Evolutionary conservation across 2,797 vertebrate genomes (phyloP).

Genomic region (Hyperoplus immaculatus): DNA sequence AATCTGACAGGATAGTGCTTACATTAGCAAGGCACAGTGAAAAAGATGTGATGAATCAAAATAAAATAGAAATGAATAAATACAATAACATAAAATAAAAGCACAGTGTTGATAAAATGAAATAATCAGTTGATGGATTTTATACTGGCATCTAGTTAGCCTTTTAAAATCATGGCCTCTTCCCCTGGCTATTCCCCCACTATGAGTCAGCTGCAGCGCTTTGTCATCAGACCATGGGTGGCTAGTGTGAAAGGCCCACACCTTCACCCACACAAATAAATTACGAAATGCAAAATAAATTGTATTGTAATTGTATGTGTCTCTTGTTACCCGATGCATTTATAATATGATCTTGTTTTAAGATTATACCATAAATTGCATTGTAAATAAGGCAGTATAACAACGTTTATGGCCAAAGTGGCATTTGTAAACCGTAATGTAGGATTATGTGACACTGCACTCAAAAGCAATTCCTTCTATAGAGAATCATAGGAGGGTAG

Average conservation of each 20-base stretch:
- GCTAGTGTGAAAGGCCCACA: slow-evolving; percentile 42
- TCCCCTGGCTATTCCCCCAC: slow-evolving; percentile 36
- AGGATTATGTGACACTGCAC: slow-evolving; percentile 25
- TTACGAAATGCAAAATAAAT: slow-evolving; percentile 21
- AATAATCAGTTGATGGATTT: slow-evolving; percentile 23
- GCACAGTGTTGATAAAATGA: slow-evolving; percentile 27
- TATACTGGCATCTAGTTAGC: slow-evolving; percentile 41
- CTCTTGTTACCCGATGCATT: slow-evolving; percentile 33
- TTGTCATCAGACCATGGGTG: slow-evolving; percentile 58
- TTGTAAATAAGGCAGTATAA: slow-evolving; percentile 32
- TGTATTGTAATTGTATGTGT: slow-evolving; percentile 11
- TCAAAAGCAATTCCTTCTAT: slow-evolving; percentile 26
- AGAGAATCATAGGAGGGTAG: slow-evolving; percentile 42
- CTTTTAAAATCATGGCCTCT: slow-evolving; percentile 48
- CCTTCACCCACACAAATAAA: slow-evolving; percentile 54
- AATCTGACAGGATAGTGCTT: slow-evolving; percentile 41
- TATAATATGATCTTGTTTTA: slow-evolving; percentile 22
- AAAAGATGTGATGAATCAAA: slow-evolving; percentile 65
- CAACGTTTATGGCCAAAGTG: slow-evolving; percentile 12
- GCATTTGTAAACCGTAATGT: slow-evolving; percentile 34
- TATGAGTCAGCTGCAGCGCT: slow-evolving; percentile 58
- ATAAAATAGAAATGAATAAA: slow-evolving; percentile 25
- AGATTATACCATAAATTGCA: slow-evolving; percentile 26
- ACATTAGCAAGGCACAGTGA: slow-evolving; percentile 59
- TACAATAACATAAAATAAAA: slow-evolving; percentile 29